Percentiles rank a stretch among this genome's conserved stretches.
Evolutionary conservation across 2,888 invertebrate species (phyloP).

Genomic region (Calliphora vomitoria): DNA sequence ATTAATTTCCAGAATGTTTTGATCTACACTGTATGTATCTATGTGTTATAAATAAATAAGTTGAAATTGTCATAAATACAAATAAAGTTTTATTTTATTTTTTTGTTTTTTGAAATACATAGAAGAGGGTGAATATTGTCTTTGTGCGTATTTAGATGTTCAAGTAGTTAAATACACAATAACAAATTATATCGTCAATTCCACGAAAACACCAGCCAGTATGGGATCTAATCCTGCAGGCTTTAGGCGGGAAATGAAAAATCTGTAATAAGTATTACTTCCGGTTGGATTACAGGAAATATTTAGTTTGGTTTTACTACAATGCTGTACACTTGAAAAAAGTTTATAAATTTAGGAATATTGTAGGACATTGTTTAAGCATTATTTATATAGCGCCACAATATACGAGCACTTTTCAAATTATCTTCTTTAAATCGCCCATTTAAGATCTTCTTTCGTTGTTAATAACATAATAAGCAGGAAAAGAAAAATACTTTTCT

Average conservation of each 20-base stretch:
- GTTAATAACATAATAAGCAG: too few species aligned
- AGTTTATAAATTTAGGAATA: too few species aligned
- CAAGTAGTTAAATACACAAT: background rate
- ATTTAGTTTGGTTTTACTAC: too few species aligned
- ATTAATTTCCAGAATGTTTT: background rate
- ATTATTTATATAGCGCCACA: too few species aligned
- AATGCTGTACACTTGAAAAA: too few species aligned
- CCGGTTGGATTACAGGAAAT: too few species aligned
- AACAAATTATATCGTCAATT: background rate
- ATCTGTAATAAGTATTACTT: too few species aligned
- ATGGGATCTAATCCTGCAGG: background rate
- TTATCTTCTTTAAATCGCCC: too few species aligned
- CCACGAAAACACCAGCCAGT: background rate
- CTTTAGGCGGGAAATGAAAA: background rate
- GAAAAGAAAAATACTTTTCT: too few species aligned
- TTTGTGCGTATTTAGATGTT: background rate
- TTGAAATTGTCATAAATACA: constrained; percentile 46
- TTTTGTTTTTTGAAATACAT: background rate
- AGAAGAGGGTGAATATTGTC: background rate
- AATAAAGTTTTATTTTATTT: constrained; percentile 8
- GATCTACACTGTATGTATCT: background rate
- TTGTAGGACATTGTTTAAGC: too few species aligned
- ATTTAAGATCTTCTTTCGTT: too few species aligned
- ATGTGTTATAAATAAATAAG: constrained; percentile 44
- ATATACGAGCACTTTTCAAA: too few species aligned